Evolutionary conservation across 2,888 invertebrate genomes (phyloP).

Genomic region (Meiosimyza platycephala): DNA sequence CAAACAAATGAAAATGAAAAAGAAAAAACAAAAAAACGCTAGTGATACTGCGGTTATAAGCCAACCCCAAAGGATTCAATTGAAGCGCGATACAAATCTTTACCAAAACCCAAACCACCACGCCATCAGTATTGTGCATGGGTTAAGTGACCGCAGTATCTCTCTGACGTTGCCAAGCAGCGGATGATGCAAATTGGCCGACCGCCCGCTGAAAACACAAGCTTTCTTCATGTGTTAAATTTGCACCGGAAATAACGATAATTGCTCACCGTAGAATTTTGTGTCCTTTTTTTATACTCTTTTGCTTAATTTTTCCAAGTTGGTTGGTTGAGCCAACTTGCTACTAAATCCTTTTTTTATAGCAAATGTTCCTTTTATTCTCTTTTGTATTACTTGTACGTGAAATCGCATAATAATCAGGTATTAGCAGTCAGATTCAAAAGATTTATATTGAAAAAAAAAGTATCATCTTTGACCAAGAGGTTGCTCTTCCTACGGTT

Average conservation of each 20-base stretch:
- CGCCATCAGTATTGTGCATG: constrained; percentile 22
- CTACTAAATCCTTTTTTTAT: too few relatives aligned
- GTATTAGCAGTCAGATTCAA: constrained; percentile 36
- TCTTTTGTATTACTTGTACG: constrained; percentile 10
- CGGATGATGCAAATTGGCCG: constrained; percentile 66
- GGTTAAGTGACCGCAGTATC: constrained; percentile 54
- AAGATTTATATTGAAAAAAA: too few relatives aligned
- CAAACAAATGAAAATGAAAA: not conserved
- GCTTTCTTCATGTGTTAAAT: too few relatives aligned
- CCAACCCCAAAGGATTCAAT: constrained; percentile 27
- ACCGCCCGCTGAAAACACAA: constrained; percentile 43
- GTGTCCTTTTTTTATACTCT: too few relatives aligned
- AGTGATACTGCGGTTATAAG: not conserved
- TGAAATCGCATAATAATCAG: constrained; percentile 42
- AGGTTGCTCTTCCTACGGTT: too few relatives aligned
- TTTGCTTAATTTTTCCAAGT: too few relatives aligned
- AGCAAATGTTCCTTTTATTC: too few relatives aligned
- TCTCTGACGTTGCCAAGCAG: constrained; percentile 46
- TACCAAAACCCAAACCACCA: constrained; percentile 25
- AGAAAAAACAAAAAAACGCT: too few relatives aligned
- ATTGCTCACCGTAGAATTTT: too few relatives aligned
- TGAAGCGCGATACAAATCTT: constrained; percentile 30
- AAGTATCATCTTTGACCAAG: too few relatives aligned
- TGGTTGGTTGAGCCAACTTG: too few relatives aligned
- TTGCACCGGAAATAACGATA: too few relatives aligned